These are phyloP conservation scores for Acanthochromis polyacanthus DNA, from an alignment of 2,113 vertebrate genomes.

Conservation along the genomic window DNA sequence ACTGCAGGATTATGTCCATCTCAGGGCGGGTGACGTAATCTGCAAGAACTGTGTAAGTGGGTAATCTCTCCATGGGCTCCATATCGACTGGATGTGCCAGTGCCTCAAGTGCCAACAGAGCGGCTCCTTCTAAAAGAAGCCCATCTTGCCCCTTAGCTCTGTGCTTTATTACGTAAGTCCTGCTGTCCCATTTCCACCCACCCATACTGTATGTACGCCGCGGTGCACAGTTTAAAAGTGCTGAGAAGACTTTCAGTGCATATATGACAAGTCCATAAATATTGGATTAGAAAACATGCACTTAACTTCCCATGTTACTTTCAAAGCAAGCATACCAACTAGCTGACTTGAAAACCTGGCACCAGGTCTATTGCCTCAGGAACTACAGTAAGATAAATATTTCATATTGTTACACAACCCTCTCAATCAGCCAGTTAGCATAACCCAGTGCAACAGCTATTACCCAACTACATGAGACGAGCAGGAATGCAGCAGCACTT, in stretches of 20 bases:
- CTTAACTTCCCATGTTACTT: not conserved
- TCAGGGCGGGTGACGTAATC: not conserved
- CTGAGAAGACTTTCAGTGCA: slow-evolving; percentile 23
- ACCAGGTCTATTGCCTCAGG: not conserved
- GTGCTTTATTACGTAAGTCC: slow-evolving; percentile 53
- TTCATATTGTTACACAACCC: slow-evolving; percentile 57
- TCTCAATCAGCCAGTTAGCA: slow-evolving; percentile 16
- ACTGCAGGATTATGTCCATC: not conserved
- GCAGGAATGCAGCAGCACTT: slow-evolving; percentile 53
- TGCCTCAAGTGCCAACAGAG: slow-evolving; percentile 32
- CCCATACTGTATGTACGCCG: not conserved
- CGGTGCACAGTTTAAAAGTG: not conserved
- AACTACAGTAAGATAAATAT: slow-evolving; percentile 47
- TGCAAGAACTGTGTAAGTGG: slow-evolving; percentile 38
- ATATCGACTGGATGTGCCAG: not conserved
- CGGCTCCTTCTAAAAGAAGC: slow-evolving; percentile 51
- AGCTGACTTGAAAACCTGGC: slow-evolving; percentile 7
- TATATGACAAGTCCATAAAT: slow-evolving; percentile 22
- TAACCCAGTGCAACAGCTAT: slow-evolving; percentile 27
- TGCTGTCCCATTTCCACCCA: slow-evolving; percentile 36
- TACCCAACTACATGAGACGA: slow-evolving; percentile 7
- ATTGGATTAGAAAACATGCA: slow-evolving; percentile 6
- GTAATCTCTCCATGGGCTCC: slow-evolving; percentile 45
- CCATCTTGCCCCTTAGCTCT: slow-evolving; percentile 27
- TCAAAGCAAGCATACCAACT: slow-evolving; percentile 2